phyloP scores from a whole-genome alignment of 2,113 vertebrate species.

The Chitala chitala region DNA sequence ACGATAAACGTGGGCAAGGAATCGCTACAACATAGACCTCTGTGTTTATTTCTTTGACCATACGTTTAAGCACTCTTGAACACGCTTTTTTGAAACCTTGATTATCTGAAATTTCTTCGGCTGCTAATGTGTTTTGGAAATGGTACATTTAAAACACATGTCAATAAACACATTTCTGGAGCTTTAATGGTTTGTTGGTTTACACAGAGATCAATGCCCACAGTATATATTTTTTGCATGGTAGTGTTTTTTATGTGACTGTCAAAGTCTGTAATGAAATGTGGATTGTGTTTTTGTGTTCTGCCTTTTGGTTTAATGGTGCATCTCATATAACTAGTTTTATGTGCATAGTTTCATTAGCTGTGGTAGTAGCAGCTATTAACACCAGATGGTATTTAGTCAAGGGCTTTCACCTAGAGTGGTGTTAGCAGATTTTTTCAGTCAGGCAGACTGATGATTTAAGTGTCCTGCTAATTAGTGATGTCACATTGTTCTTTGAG shows the following conservation, averaged over 20 bases:
- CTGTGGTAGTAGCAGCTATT: slow-evolving; percentile 51
- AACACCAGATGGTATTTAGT: slow-evolving; percentile 56
- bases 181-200: too few relatives aligned
- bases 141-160: neutral
- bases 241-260: slow-evolving; percentile 32
- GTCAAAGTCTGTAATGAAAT: slow-evolving; percentile 34
- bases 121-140: neutral
- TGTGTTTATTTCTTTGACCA: too few relatives aligned
- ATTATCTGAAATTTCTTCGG: neutral
- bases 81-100: neutral
- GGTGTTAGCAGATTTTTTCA: slow-evolving; percentile 35
- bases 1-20: too few relatives aligned
- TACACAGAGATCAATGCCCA: neutral
- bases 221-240: neutral
- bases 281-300: slow-evolving; percentile 47
- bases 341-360: slow-evolving; percentile 56
- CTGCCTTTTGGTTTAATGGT: slow-evolving; percentile 50
- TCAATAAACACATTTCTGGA: too few relatives aligned
- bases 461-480: slow-evolving; percentile 24
- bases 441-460: slow-evolving; percentile 23
- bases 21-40: too few relatives aligned
- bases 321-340: slow-evolving; percentile 55
- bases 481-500: neutral
- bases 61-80: too few relatives aligned
- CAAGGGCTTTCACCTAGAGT: slow-evolving; percentile 45